Evolutionary conservation across 1,140 invertebrate species (phyloP).

Genomic region (Phortica variegata): DNA sequence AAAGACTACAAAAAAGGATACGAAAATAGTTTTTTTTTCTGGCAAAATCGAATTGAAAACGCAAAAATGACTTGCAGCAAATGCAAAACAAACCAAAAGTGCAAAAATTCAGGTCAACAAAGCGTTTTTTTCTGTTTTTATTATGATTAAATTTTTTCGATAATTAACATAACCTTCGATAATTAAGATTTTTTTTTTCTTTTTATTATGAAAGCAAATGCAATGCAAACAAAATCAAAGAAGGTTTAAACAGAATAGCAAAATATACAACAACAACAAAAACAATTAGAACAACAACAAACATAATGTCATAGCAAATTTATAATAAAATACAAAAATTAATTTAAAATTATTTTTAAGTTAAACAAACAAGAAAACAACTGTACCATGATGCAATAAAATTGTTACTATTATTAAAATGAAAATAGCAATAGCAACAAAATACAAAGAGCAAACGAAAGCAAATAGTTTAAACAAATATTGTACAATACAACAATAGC

Average conservation of each 20-base stretch:
- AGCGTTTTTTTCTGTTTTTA: too few relatives aligned
- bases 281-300: conserved; percentile 8
- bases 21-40: conserved; percentile 8
- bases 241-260: conserved; percentile 14
- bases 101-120: too few relatives aligned
- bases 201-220: conserved; percentile 19
- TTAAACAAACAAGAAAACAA: too few relatives aligned
- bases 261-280: conserved; percentile 22
- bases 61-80: background rate
- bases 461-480: background rate
- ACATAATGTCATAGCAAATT: background rate
- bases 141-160: conserved; percentile 4
- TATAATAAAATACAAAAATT: conserved; percentile 9
- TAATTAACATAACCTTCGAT: conserved; percentile 17
- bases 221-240: conserved; percentile 4
- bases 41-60: conserved; percentile 8
- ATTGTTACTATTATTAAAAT: too few relatives aligned
- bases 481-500: too few relatives aligned
- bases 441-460: background rate
- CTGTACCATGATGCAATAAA: too few relatives aligned
- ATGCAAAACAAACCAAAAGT: conserved; percentile 1
- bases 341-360: background rate
- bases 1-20: conserved; percentile 13
- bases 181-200: conserved; percentile 17
- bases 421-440: too few relatives aligned